Evolutionary conservation across 2,113 vertebrate genomes (phyloP), one percentile per base, ranked within the genome.

Genomic region (Elachura formosa): DNA sequence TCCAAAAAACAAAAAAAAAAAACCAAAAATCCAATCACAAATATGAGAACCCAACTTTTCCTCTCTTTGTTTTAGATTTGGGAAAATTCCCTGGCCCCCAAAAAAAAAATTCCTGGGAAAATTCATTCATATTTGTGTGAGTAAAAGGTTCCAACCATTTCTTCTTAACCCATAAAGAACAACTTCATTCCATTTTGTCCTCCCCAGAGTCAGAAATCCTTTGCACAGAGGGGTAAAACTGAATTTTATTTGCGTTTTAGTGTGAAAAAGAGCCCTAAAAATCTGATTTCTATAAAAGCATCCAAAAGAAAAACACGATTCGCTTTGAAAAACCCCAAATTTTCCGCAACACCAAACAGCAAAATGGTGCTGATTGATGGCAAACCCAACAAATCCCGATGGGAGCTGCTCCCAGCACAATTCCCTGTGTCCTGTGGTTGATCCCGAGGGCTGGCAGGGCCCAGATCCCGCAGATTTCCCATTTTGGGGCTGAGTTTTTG

Each of bases 1-100:
- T 95, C 38, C 29, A 89, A 94, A 84, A 94, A 56, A 12, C 62
- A 92, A 54, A 11, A 28, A 22, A 11, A 33, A 34, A 34, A 86
- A 10, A n/a, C n/a, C n/a, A n/a, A n/a, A n/a, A n/a, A n/a, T n/a
- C n/a, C n/a, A n/a, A n/a, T 84, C 88, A 94, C 89, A 96, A 89
- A 92, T 91, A 17, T 9, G 45, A 96, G 87, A 96, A 97, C 89
- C 89, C 72, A 91, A 94, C 74, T 97, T 97, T 79, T 96, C 96
- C 96, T 97, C 90, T 97, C 90, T 98, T 96, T 97, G 81, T 98
- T 97, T 97, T 97, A 98, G 97, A 97, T 98, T 96, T 97, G 96
- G 87, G 94, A 76, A 97, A 97, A 96, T 94, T 97, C 95, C 94
- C 81, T 97, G 96, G 28, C 31, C 6, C n/a, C n/a, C n/a, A 24